These are phyloP conservation scores for Zoroaster sp. DNA, from an alignment of 53 echinoderm and acorn worm genomes.

Conservation along the genomic window DNA sequence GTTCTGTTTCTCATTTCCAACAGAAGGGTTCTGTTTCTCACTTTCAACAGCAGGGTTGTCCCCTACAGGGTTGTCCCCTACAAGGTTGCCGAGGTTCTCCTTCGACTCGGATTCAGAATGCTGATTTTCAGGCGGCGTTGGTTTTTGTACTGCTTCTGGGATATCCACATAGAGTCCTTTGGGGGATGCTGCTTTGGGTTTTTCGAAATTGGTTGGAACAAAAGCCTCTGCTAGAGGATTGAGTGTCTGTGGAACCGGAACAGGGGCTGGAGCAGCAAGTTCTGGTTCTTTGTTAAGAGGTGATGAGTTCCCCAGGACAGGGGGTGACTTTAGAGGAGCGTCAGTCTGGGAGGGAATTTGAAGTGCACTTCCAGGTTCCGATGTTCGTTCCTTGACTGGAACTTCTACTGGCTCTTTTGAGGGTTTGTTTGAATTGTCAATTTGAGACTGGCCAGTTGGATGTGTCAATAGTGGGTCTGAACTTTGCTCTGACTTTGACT, in stretches of 20 bases:
- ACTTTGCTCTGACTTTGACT: background rate
- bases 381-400: background rate
- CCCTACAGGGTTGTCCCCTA: no score
- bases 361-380: background rate
- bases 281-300: background rate
- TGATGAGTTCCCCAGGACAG: background rate
- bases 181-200: background rate
- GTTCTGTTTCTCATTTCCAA: background rate
- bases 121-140: background rate
- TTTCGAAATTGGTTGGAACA: conserved; percentile 1
- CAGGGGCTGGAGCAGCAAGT: background rate
- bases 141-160: background rate
- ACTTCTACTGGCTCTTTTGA: background rate
- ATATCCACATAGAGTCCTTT: background rate
- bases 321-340: conserved; percentile 6
- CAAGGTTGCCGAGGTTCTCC: background rate
- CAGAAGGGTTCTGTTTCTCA: background rate
- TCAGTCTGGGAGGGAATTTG: background rate
- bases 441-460: background rate
- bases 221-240: conserved; percentile 32
- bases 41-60: background rate
- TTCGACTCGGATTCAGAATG: background rate
- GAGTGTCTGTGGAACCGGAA: conserved; percentile 31
- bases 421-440: background rate
- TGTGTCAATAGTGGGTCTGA: background rate